Evolutionary conservation across 2,797 vertebrate genomes (phyloP).

Genomic region (Lutjanus campechanus): DNA sequence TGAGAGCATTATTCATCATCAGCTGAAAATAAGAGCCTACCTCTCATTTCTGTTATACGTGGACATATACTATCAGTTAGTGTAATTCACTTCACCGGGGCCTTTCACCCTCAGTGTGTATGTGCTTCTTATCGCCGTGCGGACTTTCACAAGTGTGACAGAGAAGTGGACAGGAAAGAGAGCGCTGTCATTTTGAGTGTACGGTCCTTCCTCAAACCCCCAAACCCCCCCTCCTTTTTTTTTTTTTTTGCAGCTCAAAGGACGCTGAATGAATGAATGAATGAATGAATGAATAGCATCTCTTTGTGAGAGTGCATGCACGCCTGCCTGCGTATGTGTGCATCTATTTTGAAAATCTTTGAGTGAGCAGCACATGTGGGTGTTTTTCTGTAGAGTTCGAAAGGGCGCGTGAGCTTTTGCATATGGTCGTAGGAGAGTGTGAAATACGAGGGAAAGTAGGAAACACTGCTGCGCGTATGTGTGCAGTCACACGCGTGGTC

Average conservation of each 20-base stretch:
- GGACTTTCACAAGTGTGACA: constrained; percentile 58
- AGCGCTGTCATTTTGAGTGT: constrained; percentile 73
- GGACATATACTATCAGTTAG: constrained; percentile 32
- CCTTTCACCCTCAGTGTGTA: constrained; percentile 45
- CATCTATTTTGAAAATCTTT: constrained; percentile 54
- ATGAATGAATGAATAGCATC: constrained; percentile 70
- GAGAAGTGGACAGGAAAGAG: constrained; percentile 67
- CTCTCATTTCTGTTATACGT: constrained; percentile 25
- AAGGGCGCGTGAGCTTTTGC: constrained; percentile 55
- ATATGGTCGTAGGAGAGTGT: constrained; percentile 59
- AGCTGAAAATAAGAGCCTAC: constrained; percentile 37
- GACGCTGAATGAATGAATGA: constrained; percentile 67
- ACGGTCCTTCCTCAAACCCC: constrained; percentile 61
- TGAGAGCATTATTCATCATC: constrained; percentile 55
- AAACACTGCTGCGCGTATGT: constrained; percentile 26
- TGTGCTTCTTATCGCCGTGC: constrained; percentile 17
- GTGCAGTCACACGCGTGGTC: constrained; percentile 30
- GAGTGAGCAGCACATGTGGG: constrained; percentile 50
- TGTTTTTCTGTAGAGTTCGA: constrained; percentile 60
- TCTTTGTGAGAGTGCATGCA: constrained; percentile 64
- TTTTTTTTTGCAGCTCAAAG: constrained; percentile 61
- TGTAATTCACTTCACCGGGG: constrained; percentile 40
- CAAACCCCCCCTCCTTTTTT: no score
- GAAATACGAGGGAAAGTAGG: constrained; percentile 53
- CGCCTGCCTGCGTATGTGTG: constrained; percentile 44